These are phyloP conservation scores for Equus quagga DNA, from an alignment of 2,113 vertebrate species.

Conservation along the genomic window DNA sequence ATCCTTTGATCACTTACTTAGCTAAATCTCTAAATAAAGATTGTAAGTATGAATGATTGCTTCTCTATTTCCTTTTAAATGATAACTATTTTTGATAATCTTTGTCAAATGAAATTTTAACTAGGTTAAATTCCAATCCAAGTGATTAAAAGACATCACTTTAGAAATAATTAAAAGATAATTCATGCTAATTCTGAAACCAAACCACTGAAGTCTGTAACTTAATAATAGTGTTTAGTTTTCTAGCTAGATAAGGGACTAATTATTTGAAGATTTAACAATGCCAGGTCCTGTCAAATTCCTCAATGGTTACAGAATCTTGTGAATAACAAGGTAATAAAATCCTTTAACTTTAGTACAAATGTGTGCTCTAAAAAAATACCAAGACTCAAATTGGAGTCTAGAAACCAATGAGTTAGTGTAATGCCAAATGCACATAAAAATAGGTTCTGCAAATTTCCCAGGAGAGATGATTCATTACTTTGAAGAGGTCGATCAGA, in stretches of 20 bases:
- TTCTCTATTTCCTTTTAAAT: conserved; percentile 46
- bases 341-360: neutral
- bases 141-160: conserved; percentile 41
- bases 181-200: conserved; percentile 56
- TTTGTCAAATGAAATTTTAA: conserved; percentile 10
- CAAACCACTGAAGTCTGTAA: conserved; percentile 21
- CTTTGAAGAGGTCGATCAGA: conserved; percentile 29
- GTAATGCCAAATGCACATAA: conserved; percentile 7
- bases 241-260: conserved; percentile 52
- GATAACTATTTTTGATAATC: neutral
- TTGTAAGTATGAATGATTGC: neutral
- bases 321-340: conserved; percentile 58
- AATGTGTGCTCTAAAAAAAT: conserved; percentile 51
- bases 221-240: conserved; percentile 56
- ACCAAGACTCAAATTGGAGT: neutral
- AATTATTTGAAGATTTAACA: conserved; percentile 73
- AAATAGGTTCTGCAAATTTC: neutral
- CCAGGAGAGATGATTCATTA: conserved; percentile 35
- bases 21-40: neutral
- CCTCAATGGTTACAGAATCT: conserved; percentile 43
- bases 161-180: conserved; percentile 75
- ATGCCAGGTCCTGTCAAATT: conserved; percentile 67
- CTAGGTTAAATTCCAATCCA: conserved; percentile 5
- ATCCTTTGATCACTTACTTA: neutral
- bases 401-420: neutral